These are phyloP conservation scores for Brachionus angularis DNA, from an alignment of 1,140 invertebrate genomes.

Conservation along the genomic window DNA sequence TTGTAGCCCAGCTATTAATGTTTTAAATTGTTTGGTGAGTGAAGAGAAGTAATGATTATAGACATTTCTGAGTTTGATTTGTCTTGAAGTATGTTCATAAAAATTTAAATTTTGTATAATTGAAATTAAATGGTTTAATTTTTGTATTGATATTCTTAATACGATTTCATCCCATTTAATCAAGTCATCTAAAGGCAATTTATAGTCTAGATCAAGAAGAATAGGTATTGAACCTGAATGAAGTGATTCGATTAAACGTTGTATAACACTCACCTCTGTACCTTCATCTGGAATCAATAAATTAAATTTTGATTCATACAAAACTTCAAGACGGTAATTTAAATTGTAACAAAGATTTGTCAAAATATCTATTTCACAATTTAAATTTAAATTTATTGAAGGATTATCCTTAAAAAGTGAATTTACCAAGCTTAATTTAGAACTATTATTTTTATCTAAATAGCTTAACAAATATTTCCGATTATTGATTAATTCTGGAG, in stretches of 20 bases:
- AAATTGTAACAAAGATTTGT: too few relatives aligned
- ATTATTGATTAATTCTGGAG: too few relatives aligned
- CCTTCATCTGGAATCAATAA: not conserved
- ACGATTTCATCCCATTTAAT: slow-evolving; percentile 14
- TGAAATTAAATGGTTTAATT: not conserved
- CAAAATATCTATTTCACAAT: too few relatives aligned
- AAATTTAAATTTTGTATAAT: not conserved
- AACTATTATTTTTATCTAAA: too few relatives aligned
- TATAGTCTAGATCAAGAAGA: slow-evolving; percentile 9
- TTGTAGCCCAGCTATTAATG: not conserved
- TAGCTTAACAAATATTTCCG: too few relatives aligned
- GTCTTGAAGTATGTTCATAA: not conserved
- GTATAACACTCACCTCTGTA: not conserved
- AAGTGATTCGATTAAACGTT: not conserved
- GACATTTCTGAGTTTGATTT: not conserved
- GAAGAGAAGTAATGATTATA: slow-evolving; percentile 7
- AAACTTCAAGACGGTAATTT: not conserved
- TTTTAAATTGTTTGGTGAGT: not conserved
- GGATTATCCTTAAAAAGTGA: too few relatives aligned
- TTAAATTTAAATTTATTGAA: too few relatives aligned
- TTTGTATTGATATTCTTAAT: not conserved
- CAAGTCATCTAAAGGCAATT: not conserved
- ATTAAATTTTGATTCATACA: not conserved
- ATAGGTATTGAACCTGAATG: not conserved
- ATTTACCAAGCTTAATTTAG: too few relatives aligned